A percentile compares a stretch with the other conserved stretches of the same genome.
Evolutionary conservation across 1,140 invertebrate genomes (phyloP).

Genomic region (Ruditapes philippinarum): DNA sequence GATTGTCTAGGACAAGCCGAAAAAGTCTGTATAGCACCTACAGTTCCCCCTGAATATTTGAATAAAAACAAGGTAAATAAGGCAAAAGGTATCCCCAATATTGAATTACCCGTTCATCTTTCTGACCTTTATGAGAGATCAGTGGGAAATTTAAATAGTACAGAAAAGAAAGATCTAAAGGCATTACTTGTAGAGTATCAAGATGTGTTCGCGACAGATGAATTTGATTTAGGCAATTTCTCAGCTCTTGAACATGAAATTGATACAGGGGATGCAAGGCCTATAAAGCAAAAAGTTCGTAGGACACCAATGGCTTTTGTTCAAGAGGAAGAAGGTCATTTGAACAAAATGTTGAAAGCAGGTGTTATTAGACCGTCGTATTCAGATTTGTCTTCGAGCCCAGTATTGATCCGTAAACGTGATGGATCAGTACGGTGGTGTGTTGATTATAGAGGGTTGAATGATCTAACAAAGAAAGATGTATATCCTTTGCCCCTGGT

Average conservation of each 20-base stretch:
- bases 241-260: constrained; percentile 17
- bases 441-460: background rate
- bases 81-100: background rate
- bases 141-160: background rate
- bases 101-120: background rate
- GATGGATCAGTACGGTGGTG: constrained; percentile 17
- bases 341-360: constrained; percentile 11
- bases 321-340: constrained; percentile 27
- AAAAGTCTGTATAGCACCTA: too few species aligned
- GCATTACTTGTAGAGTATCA: background rate
- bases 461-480: background rate
- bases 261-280: constrained; percentile 27
- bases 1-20: too few species aligned
- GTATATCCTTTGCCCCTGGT: background rate
- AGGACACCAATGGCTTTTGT: constrained; percentile 1
- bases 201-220: constrained; percentile 18
- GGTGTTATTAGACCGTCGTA: constrained; percentile 15
- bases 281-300: constrained; percentile 30
- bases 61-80: too few species aligned
- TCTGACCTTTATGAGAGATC: background rate
- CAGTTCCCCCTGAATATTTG: too few species aligned
- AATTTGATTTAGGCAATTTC: constrained; percentile 39
- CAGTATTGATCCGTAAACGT: constrained; percentile 12
- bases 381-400: constrained; percentile 43
- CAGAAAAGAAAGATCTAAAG: background rate